Evolutionary conservation across 2,888 invertebrate species (phyloP).

Genomic region (Cantharis lateralis): DNA sequence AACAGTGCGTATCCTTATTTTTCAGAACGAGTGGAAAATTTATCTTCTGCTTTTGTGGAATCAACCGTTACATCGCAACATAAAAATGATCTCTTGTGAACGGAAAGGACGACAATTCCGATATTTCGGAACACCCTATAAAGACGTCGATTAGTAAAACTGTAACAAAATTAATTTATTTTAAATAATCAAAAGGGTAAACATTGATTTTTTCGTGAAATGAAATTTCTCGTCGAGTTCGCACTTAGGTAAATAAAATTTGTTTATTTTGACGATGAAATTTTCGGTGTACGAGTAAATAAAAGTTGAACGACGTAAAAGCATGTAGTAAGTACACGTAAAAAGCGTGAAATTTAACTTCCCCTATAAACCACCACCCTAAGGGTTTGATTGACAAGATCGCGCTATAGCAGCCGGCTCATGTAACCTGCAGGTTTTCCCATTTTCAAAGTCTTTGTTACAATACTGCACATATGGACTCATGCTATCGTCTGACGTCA

Average conservation of each 20-base stretch:
- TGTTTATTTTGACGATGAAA: background rate
- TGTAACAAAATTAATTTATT: background rate
- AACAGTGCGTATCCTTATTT: background rate
- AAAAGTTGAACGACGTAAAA: background rate
- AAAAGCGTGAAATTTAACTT: background rate
- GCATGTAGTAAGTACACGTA: background rate
- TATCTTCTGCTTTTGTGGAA: background rate
- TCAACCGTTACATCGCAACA: background rate
- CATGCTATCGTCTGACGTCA: conserved; percentile 31
- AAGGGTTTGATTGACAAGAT: conserved; percentile 2
- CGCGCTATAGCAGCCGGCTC: conserved; percentile 2
- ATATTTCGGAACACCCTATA: background rate
- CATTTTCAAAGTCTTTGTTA: conserved; percentile 18
- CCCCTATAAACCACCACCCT: background rate
- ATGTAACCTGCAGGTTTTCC: conserved; percentile 5
- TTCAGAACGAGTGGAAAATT: background rate
- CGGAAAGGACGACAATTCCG: background rate
- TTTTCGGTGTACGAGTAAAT: background rate
- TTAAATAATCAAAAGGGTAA: background rate
- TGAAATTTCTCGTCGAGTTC: background rate
- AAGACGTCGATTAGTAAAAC: background rate
- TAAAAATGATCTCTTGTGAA: background rate
- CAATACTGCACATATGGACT: conserved; percentile 19
- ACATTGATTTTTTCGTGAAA: background rate
- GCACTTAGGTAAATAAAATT: background rate